Base-by-base conservation (phyloP, 2,888 invertebrate species). In the Callinectes sapidus region DNA sequence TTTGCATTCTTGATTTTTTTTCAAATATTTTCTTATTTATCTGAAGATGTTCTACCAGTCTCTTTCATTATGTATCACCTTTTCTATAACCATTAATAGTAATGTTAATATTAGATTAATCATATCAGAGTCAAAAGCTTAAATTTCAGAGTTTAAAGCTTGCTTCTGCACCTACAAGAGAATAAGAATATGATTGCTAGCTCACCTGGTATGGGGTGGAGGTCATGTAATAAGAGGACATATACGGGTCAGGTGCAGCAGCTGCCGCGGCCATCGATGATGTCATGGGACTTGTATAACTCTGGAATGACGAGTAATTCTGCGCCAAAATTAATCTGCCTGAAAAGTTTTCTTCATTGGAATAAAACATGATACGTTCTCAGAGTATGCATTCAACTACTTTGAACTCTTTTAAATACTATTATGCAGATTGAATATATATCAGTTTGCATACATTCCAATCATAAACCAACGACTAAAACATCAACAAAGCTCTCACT, bases 161-260 rank as follows among this genome's bases (percentile, higher is more conserved):
- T 48, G 48, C 3, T 48, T 48, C 48, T 48, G 48, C 48, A 48
- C 48, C 48, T 48, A 5, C 48, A 48, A 48, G 3, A 6, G 10
- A 48, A 48, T 48, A 10, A 61, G 2, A n/a, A 88, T 1, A 55
- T 28, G 48, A 6, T 48, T 28, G 87, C 28, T 61, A 16, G 77
- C 92, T 87, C 13, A 94, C 94, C 92, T 94, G 94, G 87, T 94
- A 94, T 66, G 94, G 94, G 85, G 94, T 92, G 23, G 94, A 94
- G 87, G 94, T 90, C 94, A 94, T 94, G 87, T 94, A 94, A 92
- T 93, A 94, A 89, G 93, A 92, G n/a, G 94, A 94, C 90, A 94
- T 93, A 91, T 94, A 94, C 55, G 94, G 94, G 85, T 94, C 94
- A 94, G 94, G 92, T 39, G 94, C 93, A 94, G 94, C 93, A 86